These are phyloP conservation scores for Romanogobio albipinnatus DNA, from an alignment of 2,113 vertebrate genomes.

Conservation along the genomic window DNA sequence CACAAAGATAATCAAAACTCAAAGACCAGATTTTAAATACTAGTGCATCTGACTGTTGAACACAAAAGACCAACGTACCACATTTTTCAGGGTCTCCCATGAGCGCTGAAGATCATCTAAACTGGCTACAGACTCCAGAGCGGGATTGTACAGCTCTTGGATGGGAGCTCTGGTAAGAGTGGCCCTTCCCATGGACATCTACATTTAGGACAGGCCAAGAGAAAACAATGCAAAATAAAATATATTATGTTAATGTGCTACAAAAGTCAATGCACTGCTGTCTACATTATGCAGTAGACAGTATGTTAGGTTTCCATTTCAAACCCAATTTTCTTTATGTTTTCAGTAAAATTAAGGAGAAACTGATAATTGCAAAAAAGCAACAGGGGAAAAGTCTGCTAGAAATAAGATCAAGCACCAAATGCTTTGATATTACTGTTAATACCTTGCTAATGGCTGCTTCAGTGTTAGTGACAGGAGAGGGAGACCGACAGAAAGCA, in stretches of 20 bases:
- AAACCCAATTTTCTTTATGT: background rate
- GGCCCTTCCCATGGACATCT: slow-evolving; percentile 74
- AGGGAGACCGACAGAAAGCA: slow-evolving; percentile 93
- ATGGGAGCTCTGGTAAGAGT: slow-evolving; percentile 73
- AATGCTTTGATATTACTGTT: background rate
- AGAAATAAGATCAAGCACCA: background rate
- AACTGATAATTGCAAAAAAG: background rate
- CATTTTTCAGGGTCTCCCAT: slow-evolving; percentile 98
- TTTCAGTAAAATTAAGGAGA: background rate
- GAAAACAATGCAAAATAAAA: background rate
- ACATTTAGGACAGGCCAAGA: background rate
- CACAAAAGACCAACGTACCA: slow-evolving; percentile 77
- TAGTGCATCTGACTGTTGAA: background rate
- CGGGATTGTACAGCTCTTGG: slow-evolving; percentile 84
- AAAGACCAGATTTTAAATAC: background rate
- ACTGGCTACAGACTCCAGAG: slow-evolving; percentile 84
- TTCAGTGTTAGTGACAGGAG: slow-evolving; percentile 91
- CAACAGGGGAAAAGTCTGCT: background rate
- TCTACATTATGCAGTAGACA: background rate
- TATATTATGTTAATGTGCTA: background rate
- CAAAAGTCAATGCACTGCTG: background rate
- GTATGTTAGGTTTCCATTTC: background rate
- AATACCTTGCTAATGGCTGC: slow-evolving; percentile 94
- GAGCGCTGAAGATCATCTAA: slow-evolving; percentile 94
- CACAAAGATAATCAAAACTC: background rate